phyloP scores from a whole-genome alignment of 2,797 vertebrate species.

The Lutjanus campechanus region DNA sequence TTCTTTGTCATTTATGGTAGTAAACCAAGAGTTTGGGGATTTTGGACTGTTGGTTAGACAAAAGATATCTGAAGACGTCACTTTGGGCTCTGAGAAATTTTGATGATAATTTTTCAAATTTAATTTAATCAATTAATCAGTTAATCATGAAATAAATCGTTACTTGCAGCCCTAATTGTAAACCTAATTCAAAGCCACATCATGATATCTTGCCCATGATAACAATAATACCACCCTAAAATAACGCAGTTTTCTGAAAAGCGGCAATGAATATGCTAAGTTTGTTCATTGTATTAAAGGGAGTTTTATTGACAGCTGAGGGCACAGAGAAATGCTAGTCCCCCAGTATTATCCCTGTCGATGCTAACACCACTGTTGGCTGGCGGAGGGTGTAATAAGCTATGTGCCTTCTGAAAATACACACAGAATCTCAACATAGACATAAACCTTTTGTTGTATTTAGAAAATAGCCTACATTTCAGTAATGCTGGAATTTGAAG shows the following conservation, averaged over 20 bases:
- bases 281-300: constrained; percentile 6
- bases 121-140: no score
- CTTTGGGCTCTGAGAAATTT: no score
- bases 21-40: no score
- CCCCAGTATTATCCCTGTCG: background rate
- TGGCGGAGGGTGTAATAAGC: background rate
- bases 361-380: constrained; percentile 12
- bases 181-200: background rate
- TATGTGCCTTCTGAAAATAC: constrained; percentile 18
- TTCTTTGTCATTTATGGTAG: no score
- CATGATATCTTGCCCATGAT: background rate
- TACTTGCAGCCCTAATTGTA: background rate
- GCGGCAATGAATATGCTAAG: background rate
- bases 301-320: constrained; percentile 15
- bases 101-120: no score
- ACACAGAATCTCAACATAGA: background rate
- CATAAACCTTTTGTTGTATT: background rate
- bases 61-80: no score
- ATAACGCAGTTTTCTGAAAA: background rate
- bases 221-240: background rate
- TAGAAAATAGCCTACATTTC: background rate
- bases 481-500: constrained; percentile 25
- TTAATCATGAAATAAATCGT: no score
- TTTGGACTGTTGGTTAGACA: no score
- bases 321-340: background rate